These are phyloP conservation scores for Cepaea hortensis DNA, from an alignment of 2,888 invertebrate genomes.

Conservation along the genomic window DNA sequence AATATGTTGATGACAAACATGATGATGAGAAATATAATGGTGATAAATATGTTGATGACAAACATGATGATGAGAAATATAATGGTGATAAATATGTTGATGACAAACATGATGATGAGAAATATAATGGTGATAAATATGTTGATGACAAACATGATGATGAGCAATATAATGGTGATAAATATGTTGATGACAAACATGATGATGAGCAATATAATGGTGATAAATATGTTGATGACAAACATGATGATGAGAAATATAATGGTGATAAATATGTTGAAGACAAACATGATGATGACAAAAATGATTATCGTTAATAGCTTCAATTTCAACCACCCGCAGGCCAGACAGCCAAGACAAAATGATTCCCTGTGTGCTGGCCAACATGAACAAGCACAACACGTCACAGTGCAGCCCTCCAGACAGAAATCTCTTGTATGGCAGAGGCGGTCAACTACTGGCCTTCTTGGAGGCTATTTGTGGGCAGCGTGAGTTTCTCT, in stretches of 20 bases:
- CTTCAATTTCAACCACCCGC: neutral
- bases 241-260: too few species aligned
- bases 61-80: neutral
- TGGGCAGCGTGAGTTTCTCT: constrained; percentile 45
- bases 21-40: too few species aligned
- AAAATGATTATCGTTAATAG: neutral
- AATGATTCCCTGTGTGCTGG: constrained; percentile 47
- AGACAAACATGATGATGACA: neutral
- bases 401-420: constrained; percentile 35
- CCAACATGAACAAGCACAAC: constrained; percentile 49
- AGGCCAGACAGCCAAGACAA: constrained; percentile 45
- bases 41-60: too few species aligned
- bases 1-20: too few species aligned
- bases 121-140: too few species aligned
- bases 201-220: too few species aligned
- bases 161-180: too few species aligned
- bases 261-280: too few species aligned
- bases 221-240: too few species aligned
- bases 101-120: too few species aligned
- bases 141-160: too few species aligned
- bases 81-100: neutral
- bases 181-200: too few species aligned
- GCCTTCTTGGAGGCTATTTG: constrained; percentile 51
- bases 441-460: constrained; percentile 45
- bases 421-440: constrained; percentile 35